These are phyloP conservation scores for Drosophila basisetae DNA, from an alignment of 2,888 invertebrate species.

Conservation along the genomic window DNA sequence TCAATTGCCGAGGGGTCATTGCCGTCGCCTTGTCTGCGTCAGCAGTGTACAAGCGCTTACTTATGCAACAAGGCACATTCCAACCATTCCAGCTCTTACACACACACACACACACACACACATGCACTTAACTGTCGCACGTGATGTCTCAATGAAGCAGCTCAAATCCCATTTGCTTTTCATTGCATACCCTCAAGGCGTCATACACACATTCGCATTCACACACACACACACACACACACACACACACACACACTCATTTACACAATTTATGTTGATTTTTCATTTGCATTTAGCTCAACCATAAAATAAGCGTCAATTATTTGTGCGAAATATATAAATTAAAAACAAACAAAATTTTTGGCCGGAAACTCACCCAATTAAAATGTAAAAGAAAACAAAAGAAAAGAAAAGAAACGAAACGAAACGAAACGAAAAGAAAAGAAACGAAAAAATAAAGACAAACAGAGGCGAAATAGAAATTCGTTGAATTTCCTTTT, in stretches of 20 bases:
- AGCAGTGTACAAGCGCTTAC: slow-evolving; percentile 17
- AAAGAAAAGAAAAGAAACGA: neutral
- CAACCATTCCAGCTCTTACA: neutral
- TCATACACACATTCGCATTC: slow-evolving; percentile 3
- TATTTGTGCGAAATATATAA: slow-evolving; percentile 29
- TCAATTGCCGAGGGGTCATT: slow-evolving; percentile 66
- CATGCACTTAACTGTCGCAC: slow-evolving; percentile 58
- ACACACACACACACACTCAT: neutral
- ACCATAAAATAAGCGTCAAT: slow-evolving; percentile 62
- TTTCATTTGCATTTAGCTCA: slow-evolving; percentile 28
- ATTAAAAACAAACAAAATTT: neutral
- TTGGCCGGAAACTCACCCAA: neutral
- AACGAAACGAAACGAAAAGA: neutral
- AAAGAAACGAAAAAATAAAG: neutral
- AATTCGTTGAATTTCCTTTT: neutral
- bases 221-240: slow-evolving; percentile 8
- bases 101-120: slow-evolving; percentile 1
- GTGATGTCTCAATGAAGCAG: slow-evolving; percentile 72
- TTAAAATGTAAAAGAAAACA: neutral
- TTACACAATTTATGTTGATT: slow-evolving; percentile 14
- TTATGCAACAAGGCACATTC: slow-evolving; percentile 14
- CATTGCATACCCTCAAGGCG: slow-evolving; percentile 52
- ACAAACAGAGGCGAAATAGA: neutral
- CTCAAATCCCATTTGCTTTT: slow-evolving; percentile 32
- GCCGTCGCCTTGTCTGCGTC: slow-evolving; percentile 62